Evolutionary conservation across 1,140 invertebrate genomes (phyloP), one percentile per base, ranked within the genome.

Genomic region (Arctopsyche grandis): DNA sequence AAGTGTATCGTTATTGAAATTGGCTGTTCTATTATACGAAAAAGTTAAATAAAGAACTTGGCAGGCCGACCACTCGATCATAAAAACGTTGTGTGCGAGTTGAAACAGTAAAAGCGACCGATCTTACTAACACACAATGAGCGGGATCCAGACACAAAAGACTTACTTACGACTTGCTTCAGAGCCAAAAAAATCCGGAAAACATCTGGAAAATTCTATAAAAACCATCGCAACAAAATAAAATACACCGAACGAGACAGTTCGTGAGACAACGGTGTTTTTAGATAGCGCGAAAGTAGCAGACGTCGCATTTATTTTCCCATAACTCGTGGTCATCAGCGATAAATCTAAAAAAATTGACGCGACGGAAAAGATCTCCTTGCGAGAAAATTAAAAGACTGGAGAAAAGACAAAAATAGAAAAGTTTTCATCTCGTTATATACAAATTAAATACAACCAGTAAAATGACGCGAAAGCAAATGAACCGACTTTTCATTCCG

Each of bases 61-160:
- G 66, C 66, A 69, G 66, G 12, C 16, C 7, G 26, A 10, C 38
- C 66, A 38, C 26, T n/a, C 22, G 22, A 69, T 69, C 66, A 26
- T 69, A 69, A 69, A 69, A 44, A 69, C 66, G 16, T 69, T 69
- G 29, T 69, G n/a, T 69, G 26, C 66, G 66, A 69, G 22, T 22
- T 29, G 66, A 38, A 69, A 69, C 66, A 38, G 66, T 60, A 69
- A 69, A 69, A 69, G 66, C 66, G 21, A 24, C 66, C 38, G 26
- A 60, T 60, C 7, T 7, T 38, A 60, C n/a, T 19, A 60, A 9
- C 56, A 60, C 16, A 60, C 56, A 60, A 60, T 60, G 56, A 60
- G 21, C 16, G 56, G 7, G 29, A 60, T 60, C 21, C 56, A 16
- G 56, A 60, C 56, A 60, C 56, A 60, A 60, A 60, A 60, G 56